Conservation (phyloP, 2,797 vertebrate genomes). For the Danionella dracula region DNA sequence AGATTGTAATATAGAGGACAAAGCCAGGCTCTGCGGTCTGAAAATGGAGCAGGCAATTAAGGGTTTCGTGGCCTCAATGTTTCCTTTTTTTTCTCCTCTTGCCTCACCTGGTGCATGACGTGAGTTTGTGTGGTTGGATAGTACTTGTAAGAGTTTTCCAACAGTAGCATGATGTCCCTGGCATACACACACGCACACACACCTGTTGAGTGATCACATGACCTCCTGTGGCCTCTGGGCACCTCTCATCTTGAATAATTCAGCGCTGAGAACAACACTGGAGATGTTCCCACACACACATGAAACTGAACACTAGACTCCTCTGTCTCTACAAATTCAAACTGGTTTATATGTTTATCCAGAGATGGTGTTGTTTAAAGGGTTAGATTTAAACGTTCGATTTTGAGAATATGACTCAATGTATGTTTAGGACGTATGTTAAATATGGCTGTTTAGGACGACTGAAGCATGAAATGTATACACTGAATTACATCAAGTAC, state of each 20-base stretch:
- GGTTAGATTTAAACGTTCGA: too few relatives aligned
- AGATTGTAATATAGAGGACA: conserved; percentile 53
- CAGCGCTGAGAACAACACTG: conserved; percentile 18
- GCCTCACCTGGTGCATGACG: conserved; percentile 8
- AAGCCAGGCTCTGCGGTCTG: conserved; percentile 56
- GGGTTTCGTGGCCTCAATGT: conserved; percentile 63
- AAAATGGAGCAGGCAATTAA: conserved; percentile 75
- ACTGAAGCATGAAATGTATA: too few relatives aligned
- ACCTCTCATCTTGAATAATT: conserved; percentile 35
- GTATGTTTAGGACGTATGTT: too few relatives aligned
- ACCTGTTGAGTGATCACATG: conserved; percentile 42
- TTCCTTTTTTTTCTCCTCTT: conserved; percentile 8
- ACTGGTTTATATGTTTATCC: not conserved
- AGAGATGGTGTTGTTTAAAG: too few relatives aligned
- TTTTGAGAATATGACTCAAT: too few relatives aligned
- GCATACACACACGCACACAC: not conserved
- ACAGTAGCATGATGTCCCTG: conserved; percentile 7
- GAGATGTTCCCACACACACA: conserved; percentile 6
- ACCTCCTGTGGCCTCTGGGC: conserved; percentile 19
- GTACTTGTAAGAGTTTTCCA: conserved; percentile 11
- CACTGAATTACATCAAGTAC: too few relatives aligned
- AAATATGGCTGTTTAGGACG: too few relatives aligned
- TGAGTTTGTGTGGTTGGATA: not conserved
- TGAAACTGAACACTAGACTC: not conserved
- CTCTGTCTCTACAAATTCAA: not conserved